phyloP scores from a whole-genome alignment of 2,888 invertebrate species.

The Ochropleura leucogaster region DNA sequence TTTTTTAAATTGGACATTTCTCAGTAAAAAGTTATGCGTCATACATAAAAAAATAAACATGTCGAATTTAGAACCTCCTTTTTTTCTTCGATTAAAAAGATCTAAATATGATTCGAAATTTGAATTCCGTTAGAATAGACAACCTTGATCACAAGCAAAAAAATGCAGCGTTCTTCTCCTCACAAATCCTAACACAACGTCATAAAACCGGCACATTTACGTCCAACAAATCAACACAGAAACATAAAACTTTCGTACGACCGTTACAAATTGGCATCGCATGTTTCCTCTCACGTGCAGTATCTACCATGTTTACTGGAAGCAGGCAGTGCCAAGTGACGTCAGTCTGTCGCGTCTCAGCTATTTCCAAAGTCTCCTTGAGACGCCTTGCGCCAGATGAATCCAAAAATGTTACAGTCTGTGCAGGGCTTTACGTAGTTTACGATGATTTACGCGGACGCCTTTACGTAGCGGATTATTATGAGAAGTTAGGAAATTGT shows the following conservation, averaged over 20 bases:
- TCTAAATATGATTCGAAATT: neutral
- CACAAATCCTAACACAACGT: neutral
- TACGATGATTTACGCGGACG: slow-evolving; percentile 43
- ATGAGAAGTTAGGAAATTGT: slow-evolving; percentile 6
- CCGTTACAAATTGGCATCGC: slow-evolving; percentile 57
- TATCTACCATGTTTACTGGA: slow-evolving; percentile 65
- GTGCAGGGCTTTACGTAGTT: slow-evolving; percentile 52
- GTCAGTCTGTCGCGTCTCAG: slow-evolving; percentile 68
- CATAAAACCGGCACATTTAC: slow-evolving; percentile 14
- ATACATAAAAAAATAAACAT: too few relatives aligned
- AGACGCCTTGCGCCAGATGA: slow-evolving; percentile 65
- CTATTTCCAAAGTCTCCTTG: slow-evolving; percentile 74
- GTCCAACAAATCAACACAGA: slow-evolving; percentile 39
- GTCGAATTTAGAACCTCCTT: too few relatives aligned
- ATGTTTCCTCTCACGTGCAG: slow-evolving; percentile 53
- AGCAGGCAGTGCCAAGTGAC: slow-evolving; percentile 70
- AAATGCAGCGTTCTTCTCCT: neutral
- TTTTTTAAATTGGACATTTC: too few relatives aligned
- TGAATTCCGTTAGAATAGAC: neutral
- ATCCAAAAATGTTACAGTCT: slow-evolving; percentile 56
- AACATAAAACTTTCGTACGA: slow-evolving; percentile 46
- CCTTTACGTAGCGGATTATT: slow-evolving; percentile 1
- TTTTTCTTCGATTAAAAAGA: too few relatives aligned
- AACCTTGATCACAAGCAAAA: neutral
- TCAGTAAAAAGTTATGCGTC: too few relatives aligned